Evolutionary conservation across 1,140 invertebrate species (phyloP), one percentile per base, ranked within the genome.

Genomic region (Aculops lycopersici): DNA sequence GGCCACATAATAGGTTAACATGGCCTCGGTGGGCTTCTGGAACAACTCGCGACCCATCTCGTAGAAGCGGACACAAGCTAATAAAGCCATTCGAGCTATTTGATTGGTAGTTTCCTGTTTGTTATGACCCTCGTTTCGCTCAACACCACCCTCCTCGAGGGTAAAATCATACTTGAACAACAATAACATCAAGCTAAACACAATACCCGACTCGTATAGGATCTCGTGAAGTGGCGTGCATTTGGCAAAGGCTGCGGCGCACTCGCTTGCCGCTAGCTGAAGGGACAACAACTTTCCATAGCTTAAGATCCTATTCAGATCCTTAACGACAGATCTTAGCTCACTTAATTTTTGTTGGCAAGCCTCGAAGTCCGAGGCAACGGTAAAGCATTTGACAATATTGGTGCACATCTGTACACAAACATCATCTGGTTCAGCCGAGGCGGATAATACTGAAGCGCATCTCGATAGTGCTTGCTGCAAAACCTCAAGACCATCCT

Each of bases 111-210:
- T 64, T 59, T 90, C 78, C 65, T 75, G 73, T 54, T 74, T 66
- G 56, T 90, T 94, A 3, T 71, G 67, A 20, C 75, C 71, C 52
- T 76, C 71, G 47, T 64, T 69, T 43, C 71, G 63, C 53, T 83
- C 72, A 14, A 94, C 75, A 1, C 86, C 88, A 41, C 84, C 79
- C 61, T 97, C 90, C 42, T 92, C 79, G 42, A 97, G 60, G 0
- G 92, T 98, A 55, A 77, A 97, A 61, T 98, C 92, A 54, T 94
- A 98, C 36, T 73, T 71, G 55, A 97, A 90, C 51, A 84, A 70
- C 49, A 78, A 78, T 1, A 75, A 64, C 38, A 97, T 55, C 19
- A 98, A 56, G 52, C 88, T 80, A 75, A 81, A 94, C 0, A 97
- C 52, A 1, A 77, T 75, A 8, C 86, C 88, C 4, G 78, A 70